Base-by-base conservation (phyloP, 2,888 invertebrate species). In the Calephelis perditalis region DNA sequence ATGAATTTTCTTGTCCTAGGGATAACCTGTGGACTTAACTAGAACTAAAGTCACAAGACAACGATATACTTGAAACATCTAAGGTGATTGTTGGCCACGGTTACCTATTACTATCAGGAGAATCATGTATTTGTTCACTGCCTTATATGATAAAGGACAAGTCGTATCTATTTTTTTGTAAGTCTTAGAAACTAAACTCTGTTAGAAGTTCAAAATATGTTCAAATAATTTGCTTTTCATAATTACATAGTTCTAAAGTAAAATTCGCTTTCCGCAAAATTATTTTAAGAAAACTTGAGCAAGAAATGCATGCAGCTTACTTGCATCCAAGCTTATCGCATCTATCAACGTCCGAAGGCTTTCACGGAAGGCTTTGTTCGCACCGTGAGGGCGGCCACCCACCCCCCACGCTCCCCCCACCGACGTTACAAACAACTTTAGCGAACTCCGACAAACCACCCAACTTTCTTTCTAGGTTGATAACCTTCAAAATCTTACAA, bases 271-370 rank as follows among this genome's bases (percentile, higher is more conserved):
- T 65, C 68, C 63, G 64, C 59, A 73, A 75, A 76, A 82, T 79
- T 77, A 81, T 74, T 73, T 68, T 68, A 67, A 74, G 74, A 82
- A 82, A 81, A 82, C 76, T 82, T 78, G 75, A 77, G 79, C 81
- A 84, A 86, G 87, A 87, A 86, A 86, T 86, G 86, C 82, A 87
- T 87, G 88, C 88, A 86, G 86, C 84, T 87, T 83, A 82, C 87
- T 87, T 88, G 88, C 87, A 88, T 87, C 87, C 83, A 74, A 88
- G 89, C 87, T 88, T 88, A 87, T 87, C 88, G 86, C 87, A 88
- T 88, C 85, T 82, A 85, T 85, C 85, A 85, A 83, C 78, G 79
- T 80, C 82, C 82, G 84, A 84, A 86, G 87, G 86, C 86, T 86
- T 86, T 85, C 86, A 85, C 78, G 83, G 86, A 84, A 81, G 85